Base-by-base conservation (phyloP, 2,113 vertebrate species). In the Machaerirhynchus nigripectus region DNA sequence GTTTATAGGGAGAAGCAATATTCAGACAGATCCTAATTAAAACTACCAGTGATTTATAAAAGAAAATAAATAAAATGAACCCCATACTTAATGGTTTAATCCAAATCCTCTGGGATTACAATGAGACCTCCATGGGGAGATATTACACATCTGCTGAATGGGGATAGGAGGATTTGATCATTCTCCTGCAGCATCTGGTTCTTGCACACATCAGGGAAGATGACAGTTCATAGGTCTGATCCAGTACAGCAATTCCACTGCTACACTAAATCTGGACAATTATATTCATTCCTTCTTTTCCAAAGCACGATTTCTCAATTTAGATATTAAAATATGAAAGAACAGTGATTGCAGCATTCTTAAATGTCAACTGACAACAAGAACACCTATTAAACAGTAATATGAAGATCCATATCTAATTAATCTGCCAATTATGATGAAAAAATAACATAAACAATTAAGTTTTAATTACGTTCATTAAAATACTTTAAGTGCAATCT, bases 401-500 rank as follows among this genome's bases (percentile, higher is more conserved):
- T 26, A 33, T 68, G 74, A 84, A 93, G 78, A 86, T 59, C 21
- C 24, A 23, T 84, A 60, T 70, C n/a, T 79, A 78, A 61, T 93
- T 91, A 84, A 64, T 87, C 63, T 81, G 16, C 19, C 74, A 84
- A 75, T 89, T 93, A 78, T 2, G 11, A 85, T 65, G 20, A 79
- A 63, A 89, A 64, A 82, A 40, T 87, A 53, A 68, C 57, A 86
- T 24, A 95, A 95, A 80, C 70, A 94, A 87, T 93, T 87, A 80
- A 31, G 31, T 65, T 94, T 94, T 86, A 92, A 89, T 89, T 67
- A 79, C 52, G 39, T 44, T 30, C 24, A 56, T 89, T 96, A 92
- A 91, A 93, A 81, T 91, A 86, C 71, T 93, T 97, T 65, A 87
- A 93, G 27, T 10, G 1, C 26, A 93, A 37, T 56, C 31, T 87